phyloP scores from a whole-genome alignment of 2,888 invertebrate species.

The Cremastinae sp. region DNA sequence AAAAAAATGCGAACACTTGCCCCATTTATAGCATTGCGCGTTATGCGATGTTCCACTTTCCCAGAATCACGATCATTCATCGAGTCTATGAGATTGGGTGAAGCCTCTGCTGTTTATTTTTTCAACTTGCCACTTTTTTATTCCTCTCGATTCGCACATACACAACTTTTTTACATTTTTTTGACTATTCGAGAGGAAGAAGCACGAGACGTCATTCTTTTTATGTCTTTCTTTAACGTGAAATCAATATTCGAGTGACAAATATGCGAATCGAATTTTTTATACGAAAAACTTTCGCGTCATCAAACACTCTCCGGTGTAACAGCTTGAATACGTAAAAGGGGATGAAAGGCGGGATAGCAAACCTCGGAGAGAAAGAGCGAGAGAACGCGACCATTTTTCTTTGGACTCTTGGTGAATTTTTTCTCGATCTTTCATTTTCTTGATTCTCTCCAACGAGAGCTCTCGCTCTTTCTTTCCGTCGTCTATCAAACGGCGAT shows the following conservation, averaged over 20 bases:
- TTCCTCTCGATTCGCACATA: slow-evolving; percentile 1
- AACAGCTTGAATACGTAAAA: slow-evolving; percentile 51
- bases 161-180: no score
- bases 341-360: not conserved
- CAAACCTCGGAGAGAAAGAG: no score
- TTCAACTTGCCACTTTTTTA: slow-evolving; percentile 42
- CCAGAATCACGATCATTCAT: slow-evolving; percentile 37
- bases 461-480: slow-evolving; percentile 61
- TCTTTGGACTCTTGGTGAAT: slow-evolving; percentile 31
- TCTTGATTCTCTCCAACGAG: slow-evolving; percentile 18
- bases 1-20: no score
- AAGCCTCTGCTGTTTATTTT: slow-evolving; percentile 33
- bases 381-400: slow-evolving; percentile 33
- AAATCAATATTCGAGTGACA: not conserved
- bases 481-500: slow-evolving; percentile 70
- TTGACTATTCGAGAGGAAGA: not conserved
- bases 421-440: slow-evolving; percentile 31
- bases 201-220: not conserved
- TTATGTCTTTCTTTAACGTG: not conserved
- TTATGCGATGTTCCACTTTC: slow-evolving; percentile 39
- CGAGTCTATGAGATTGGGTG: not conserved
- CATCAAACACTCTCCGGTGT: slow-evolving; percentile 42
- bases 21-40: no score
- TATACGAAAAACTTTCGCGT: slow-evolving; percentile 29
- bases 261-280: slow-evolving; percentile 11